Percentiles rank a stretch among this genome's conserved stretches.
These are phyloP conservation scores for Muschampia plurimacula DNA, from an alignment of 2,888 invertebrate genomes.

Conservation along the genomic window DNA sequence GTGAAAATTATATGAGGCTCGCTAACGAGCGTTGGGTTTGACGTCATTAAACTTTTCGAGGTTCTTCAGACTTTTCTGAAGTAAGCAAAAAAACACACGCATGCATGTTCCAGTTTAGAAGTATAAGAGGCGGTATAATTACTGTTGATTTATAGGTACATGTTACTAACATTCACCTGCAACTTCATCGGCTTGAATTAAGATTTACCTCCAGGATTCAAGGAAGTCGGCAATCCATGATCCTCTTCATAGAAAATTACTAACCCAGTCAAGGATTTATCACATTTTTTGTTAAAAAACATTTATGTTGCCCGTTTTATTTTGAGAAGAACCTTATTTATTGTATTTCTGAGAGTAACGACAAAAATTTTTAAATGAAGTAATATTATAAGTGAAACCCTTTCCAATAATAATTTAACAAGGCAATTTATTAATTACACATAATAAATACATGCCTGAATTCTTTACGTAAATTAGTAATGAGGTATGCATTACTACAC, in stretches of 20 bases:
- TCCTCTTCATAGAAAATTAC: no score
- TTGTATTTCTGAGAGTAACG: no score
- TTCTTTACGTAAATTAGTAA: no score
- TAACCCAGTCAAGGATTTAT: background rate
- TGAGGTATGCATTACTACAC: no score
- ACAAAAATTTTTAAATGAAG: no score
- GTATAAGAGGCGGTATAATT: slow-evolving; percentile 28
- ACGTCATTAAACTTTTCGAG: slow-evolving; percentile 39
- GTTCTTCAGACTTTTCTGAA: slow-evolving; percentile 38
- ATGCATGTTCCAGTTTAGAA: slow-evolving; percentile 34
- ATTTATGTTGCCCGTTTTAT: no score
- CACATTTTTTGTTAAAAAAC: background rate
- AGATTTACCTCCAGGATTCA: background rate
- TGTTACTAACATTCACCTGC: background rate
- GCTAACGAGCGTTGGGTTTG: slow-evolving; percentile 34
- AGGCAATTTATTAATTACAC: no score
- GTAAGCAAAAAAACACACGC: slow-evolving; percentile 34
- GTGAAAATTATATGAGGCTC: slow-evolving; percentile 31
- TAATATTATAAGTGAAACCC: no score
- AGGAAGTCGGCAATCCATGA: background rate
- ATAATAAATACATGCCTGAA: no score
- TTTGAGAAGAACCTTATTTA: no score
- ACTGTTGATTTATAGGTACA: slow-evolving; percentile 23
- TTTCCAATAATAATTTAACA: no score
- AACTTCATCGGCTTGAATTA: background rate